Conservation (phyloP, 2,888 invertebrate species). For the Meandrusa payeni region DNA sequence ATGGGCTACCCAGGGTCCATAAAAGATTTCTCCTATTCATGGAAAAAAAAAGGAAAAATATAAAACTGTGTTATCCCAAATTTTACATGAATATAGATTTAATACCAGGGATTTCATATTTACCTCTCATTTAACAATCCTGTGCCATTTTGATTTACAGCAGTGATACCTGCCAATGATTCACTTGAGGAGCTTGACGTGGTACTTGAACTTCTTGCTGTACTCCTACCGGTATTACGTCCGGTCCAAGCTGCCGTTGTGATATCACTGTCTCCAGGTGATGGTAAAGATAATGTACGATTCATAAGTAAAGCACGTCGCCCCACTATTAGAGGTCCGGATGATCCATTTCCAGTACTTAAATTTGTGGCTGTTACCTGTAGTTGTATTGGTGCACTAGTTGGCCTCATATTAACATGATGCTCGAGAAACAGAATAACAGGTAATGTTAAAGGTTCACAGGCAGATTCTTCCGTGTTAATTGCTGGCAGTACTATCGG, state of each 20-base stretch:
- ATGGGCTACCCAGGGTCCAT: too few species aligned
- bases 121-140: slow-evolving; percentile 66
- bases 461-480: slow-evolving; percentile 47
- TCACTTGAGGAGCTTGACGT: slow-evolving; percentile 67
- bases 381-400: slow-evolving; percentile 70
- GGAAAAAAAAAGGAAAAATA: too few species aligned
- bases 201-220: slow-evolving; percentile 54
- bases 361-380: slow-evolving; percentile 72
- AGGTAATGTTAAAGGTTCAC: slow-evolving; percentile 66
- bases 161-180: slow-evolving; percentile 51
- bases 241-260: slow-evolving; percentile 65
- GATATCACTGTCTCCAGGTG: slow-evolving; percentile 67
- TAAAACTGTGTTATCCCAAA: too few species aligned
- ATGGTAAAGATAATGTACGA: slow-evolving; percentile 63
- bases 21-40: too few species aligned
- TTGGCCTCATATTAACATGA: slow-evolving; percentile 69
- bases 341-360: slow-evolving; percentile 56
- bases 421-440: slow-evolving; percentile 73
- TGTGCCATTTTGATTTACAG: slow-evolving; percentile 42
- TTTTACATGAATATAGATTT: too few species aligned
- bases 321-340: slow-evolving; percentile 68
- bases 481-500: slow-evolving; percentile 69
- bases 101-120: too few species aligned
- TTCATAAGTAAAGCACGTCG: slow-evolving; percentile 69
- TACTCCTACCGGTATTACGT: slow-evolving; percentile 57